A percentile compares a stretch with the other conserved stretches of the same genome.
Evolutionary conservation across 1,140 invertebrate genomes (phyloP).

Genomic region (Coenobita brevimanus): DNA sequence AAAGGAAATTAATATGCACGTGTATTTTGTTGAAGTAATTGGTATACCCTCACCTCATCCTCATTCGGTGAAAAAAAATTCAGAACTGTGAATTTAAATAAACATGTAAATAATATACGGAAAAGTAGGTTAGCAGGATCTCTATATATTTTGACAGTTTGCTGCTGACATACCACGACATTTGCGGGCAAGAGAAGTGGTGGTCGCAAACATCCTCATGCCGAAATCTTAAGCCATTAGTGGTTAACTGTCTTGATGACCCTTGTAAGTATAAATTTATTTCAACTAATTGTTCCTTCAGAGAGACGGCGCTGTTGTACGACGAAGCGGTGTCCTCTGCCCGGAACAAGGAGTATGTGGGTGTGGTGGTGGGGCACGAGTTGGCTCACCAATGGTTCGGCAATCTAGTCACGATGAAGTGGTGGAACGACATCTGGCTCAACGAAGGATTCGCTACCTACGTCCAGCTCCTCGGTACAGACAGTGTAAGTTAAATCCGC

Average conservation of each 20-base stretch:
- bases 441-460: constrained; percentile 74
- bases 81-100: too few relatives aligned
- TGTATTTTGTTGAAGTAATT: too few relatives aligned
- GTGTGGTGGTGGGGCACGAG: constrained; percentile 72
- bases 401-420: constrained; percentile 82
- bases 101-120: too few relatives aligned
- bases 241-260: neutral
- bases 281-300: too few relatives aligned
- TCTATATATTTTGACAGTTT: too few relatives aligned
- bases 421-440: constrained; percentile 78
- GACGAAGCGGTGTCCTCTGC: neutral
- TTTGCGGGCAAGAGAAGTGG: too few relatives aligned
- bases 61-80: too few relatives aligned
- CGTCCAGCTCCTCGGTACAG: constrained; percentile 18
- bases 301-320: neutral
- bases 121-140: too few relatives aligned
- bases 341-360: neutral
- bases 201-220: neutral
- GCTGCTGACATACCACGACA: too few relatives aligned
- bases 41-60: too few relatives aligned
- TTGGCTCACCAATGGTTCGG: constrained; percentile 80
- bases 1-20: too few relatives aligned
- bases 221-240: too few relatives aligned
- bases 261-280: neutral
- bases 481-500: neutral